Evolutionary conservation across 2,797 vertebrate species (phyloP).

Genomic region (Balearica regulorum): DNA sequence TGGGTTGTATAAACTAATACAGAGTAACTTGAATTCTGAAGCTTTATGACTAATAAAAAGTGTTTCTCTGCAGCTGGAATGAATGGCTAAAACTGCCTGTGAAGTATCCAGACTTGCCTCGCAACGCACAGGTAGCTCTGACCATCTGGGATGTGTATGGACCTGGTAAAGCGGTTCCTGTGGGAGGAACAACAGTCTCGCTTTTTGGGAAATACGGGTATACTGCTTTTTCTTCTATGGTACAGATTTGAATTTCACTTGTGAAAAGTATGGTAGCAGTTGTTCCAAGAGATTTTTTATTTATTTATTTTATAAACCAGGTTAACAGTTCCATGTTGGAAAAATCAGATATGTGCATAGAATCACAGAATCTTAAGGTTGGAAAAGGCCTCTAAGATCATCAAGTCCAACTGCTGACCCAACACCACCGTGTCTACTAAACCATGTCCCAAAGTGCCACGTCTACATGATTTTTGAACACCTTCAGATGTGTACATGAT

Average conservation of each 20-base stretch:
- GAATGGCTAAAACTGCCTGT: slow-evolving; percentile 96
- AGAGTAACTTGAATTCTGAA: background rate
- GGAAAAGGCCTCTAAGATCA: too few species aligned
- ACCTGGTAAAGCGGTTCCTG: slow-evolving; percentile 89
- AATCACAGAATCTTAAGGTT: too few species aligned
- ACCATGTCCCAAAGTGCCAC: too few species aligned
- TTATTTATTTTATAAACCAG: background rate
- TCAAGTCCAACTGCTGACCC: too few species aligned
- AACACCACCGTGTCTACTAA: too few species aligned
- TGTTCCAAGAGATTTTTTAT: background rate
- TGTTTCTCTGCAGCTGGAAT: slow-evolving; percentile 85
- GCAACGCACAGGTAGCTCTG: slow-evolving; percentile 92
- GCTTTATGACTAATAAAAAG: background rate
- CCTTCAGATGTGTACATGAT: background rate
- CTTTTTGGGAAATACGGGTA: slow-evolving; percentile 94
- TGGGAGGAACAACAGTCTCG: slow-evolving; percentile 94
- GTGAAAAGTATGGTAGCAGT: background rate
- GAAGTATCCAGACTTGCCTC: slow-evolving; percentile 95
- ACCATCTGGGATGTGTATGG: slow-evolving; percentile 99
- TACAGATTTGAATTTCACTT: background rate
- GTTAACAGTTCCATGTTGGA: background rate
- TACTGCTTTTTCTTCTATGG: background rate
- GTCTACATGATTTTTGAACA: too few species aligned
- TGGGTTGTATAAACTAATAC: background rate
- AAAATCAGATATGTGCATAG: background rate